Base-by-base conservation (phyloP, 2,113 vertebrate species). In the Osmerus mordax region DNA sequence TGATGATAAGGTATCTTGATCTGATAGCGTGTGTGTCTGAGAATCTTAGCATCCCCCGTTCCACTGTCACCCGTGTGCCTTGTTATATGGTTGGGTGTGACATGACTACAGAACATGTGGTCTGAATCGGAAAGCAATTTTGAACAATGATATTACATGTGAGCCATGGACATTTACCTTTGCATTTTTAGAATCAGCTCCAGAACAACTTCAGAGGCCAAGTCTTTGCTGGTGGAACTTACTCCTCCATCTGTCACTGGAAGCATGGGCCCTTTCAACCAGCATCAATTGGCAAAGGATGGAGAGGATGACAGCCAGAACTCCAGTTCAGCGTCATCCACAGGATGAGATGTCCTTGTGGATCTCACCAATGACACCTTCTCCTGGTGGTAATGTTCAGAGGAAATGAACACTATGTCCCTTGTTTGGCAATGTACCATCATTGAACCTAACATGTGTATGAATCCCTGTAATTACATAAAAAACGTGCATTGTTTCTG, bases 191-290 rank as follows among this genome's bases (percentile, higher is more conserved):
- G 32, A 47, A 47, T 47, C 41, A 11, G 41, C 41, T 47, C 41
- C 41, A 7, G 7, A 28, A 36, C 32, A 18, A 16, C 5, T 64
- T 64, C 36, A 7, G 25, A 64, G 28, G 62, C 16, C 62, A 64
- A 32, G 15, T 29, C 32, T 18, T 36, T 18, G 9, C 11, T 36
- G 62, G 28, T 32, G 61, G 28, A 18, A 36, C 15, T 29, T 11
- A 36, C 8, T 8, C 29, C 16, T 36, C 60, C 60, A 64, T 63
- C 61, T 32, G 28, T 63, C 61, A 63, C n/a, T 60, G 58, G 61
- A 63, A 63, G 8, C 25, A 63, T 64, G 29, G 25, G 13, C 36
- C 62, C 16, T 64, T 32, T 64, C 62, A 64, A 64, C 62, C 62
- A 18, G 25, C 62, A 32, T 36, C 15, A 18, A 3, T 64, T 64